Conservation (phyloP, 2,113 vertebrate genomes). For the Fulica atra region DNA sequence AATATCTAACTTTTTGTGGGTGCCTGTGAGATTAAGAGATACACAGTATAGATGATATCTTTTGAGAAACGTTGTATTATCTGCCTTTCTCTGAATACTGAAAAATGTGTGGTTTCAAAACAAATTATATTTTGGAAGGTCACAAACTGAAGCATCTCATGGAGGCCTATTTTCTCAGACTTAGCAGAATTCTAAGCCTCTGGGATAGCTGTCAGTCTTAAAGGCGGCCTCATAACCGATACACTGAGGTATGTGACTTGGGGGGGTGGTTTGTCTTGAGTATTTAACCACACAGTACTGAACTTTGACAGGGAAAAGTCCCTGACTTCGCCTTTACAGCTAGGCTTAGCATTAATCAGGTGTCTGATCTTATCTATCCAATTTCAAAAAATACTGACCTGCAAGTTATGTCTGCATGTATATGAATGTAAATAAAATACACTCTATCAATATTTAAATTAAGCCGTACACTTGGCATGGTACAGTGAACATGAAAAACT, state of each 20-base stretch:
- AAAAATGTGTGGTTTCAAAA: neutral
- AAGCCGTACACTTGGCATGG: neutral
- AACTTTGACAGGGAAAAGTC: neutral
- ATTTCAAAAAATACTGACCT: neutral
- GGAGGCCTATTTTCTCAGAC: neutral
- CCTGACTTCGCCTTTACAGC: neutral
- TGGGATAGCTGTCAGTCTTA: neutral
- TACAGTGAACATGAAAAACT: neutral
- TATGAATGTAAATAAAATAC: neutral
- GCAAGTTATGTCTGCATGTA: neutral
- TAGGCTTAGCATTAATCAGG: neutral
- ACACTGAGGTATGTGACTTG: neutral
- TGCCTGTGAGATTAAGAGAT: neutral
- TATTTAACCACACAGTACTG: accelerated
- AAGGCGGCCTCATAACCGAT: too few species aligned
- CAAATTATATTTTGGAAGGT: neutral
- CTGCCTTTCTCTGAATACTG: neutral
- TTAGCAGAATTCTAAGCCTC: neutral
- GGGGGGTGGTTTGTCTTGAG: neutral
- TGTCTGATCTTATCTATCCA: neutral
- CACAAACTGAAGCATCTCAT: neutral
- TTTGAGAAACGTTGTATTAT: neutral
- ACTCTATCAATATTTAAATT: neutral
- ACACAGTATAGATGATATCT: accelerated
- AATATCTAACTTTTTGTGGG: neutral